Evolutionary conservation across 2,888 invertebrate species (phyloP), one percentile per base, ranked within the genome.

Genomic region (Coleophora deauratella): DNA sequence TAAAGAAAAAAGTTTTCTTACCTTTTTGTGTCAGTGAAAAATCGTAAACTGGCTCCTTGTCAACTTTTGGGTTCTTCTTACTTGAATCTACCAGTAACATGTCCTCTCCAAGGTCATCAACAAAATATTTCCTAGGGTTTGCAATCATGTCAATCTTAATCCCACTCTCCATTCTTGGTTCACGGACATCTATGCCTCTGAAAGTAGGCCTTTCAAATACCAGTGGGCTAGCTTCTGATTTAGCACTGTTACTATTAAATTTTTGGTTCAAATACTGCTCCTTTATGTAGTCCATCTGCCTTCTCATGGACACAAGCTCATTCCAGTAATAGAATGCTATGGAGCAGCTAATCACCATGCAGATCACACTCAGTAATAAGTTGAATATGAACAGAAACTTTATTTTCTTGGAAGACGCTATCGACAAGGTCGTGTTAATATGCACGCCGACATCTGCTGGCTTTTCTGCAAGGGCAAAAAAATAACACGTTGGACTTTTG

Each of bases 331-430:
- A 82, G 52, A 78, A 78, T 33, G 79, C 79, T 37, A 81, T 66
- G 10, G 72, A 71, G 54, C 74, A 72, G 51, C 78, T 74, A 48
- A 81, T 57, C 38, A 75, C 61, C 67, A 84, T 73, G 57, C 80
- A 80, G 27, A 79, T 53, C 21, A 80, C 59, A 52, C 77, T 75
- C 46, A 84, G 61, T 52, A 82, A 68, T 64, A 84, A 79, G 64
- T 79, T 84, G 39, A 82, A 55, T 40, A 81, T 59, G 58, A 84
- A 78, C 57, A 84, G 63, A 49, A 81, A 65, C 64, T 71, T 80
- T 53, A 84, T 73, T 77, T 82, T 84, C 78, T 79, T 82, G 64
- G 81, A 81, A 75, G 84, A 81, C 73, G 79, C 81, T 62, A 82
- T 73, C 41, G 81, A 75, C 54, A 81, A 71, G 41, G 82, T 84